Conservation (phyloP, 2,113 vertebrate species). For the Uria lomvia region DNA sequence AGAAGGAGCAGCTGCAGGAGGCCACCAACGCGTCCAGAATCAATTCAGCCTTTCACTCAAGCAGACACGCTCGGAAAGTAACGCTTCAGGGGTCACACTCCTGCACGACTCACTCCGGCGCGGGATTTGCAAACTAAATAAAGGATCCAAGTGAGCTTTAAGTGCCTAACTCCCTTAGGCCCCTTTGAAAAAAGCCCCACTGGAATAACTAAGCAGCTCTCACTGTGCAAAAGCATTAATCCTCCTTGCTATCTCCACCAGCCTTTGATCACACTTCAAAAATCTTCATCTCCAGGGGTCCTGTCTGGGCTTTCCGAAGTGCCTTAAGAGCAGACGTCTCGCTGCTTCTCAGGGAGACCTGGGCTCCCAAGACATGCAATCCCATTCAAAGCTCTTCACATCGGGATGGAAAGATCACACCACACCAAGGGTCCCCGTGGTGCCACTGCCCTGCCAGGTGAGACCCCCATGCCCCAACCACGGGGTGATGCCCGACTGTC, state of each 20-base stretch:
- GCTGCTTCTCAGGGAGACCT: background rate
- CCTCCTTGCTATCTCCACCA: background rate
- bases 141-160: background rate
- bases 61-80: background rate
- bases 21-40: background rate
- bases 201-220: constrained; percentile 10
- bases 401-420: background rate
- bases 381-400: rapidly evolving
- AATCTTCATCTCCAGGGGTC: constrained; percentile 15
- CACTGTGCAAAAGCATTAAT: background rate
- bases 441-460: background rate
- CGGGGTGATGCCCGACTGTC: rapidly evolving
- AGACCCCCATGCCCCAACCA: rapidly evolving
- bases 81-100: constrained; percentile 4
- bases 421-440: rapidly evolving
- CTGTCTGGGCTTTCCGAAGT: background rate
- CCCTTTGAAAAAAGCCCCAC: background rate
- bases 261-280: constrained; percentile 30
- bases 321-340: background rate
- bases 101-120: background rate
- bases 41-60: constrained; percentile 14
- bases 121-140: constrained; percentile 38
- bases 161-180: constrained; percentile 47
- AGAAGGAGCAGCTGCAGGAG: constrained; percentile 43
- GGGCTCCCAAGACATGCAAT: background rate